phyloP scores from a whole-genome alignment of 2,113 vertebrate genomes.

The Setophaga kirtlandii region DNA sequence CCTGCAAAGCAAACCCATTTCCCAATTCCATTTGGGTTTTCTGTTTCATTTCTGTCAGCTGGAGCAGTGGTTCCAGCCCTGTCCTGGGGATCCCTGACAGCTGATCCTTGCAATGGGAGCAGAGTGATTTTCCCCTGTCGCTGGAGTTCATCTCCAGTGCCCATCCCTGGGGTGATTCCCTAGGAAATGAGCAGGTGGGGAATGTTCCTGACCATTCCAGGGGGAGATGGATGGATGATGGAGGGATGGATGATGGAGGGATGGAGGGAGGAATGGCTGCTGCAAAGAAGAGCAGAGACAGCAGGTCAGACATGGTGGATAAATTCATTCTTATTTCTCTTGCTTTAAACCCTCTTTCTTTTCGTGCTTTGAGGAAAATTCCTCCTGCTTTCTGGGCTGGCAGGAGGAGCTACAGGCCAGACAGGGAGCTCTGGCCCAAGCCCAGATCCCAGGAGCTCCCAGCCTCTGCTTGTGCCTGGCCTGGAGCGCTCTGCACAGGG shows the following conservation, averaged over 20 bases:
- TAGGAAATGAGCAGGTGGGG: background rate
- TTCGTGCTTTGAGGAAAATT: background rate
- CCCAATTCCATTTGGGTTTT: background rate
- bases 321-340: background rate
- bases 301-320: background rate
- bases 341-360: background rate
- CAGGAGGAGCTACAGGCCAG: background rate
- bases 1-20: background rate
- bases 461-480: background rate
- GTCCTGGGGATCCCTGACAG: background rate
- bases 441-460: background rate
- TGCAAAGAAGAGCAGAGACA: background rate
- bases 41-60: background rate
- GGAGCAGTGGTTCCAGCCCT: background rate
- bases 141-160: background rate
- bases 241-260: too few relatives aligned
- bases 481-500: accelerated
- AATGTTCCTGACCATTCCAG: background rate
- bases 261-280: background rate
- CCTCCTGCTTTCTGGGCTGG: background rate
- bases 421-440: background rate
- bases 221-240: background rate
- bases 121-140: constrained; percentile 32
- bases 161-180: background rate
- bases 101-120: constrained; percentile 11